Evolutionary conservation across 1,140 invertebrate genomes (phyloP), one percentile per base, ranked within the genome.

Genomic region (Antheraea mylitta): DNA sequence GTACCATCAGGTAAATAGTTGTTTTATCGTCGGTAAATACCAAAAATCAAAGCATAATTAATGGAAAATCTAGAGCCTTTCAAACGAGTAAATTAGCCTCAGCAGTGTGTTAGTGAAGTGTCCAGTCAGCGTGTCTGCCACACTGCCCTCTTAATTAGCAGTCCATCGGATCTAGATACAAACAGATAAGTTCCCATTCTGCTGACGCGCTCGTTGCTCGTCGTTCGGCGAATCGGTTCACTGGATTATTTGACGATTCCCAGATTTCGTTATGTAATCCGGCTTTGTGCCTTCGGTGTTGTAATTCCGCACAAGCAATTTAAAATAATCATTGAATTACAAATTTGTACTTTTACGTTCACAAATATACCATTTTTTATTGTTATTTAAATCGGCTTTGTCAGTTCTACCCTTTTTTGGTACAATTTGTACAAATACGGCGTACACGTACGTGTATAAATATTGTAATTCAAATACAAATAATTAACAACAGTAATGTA

Each of bases 101-200:
- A 9, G 11, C 38, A 42, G 38, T 53, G 16, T 16, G 11, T 9
- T 6, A 16, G 45, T 13, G 45, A 53, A 53, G 2, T n/a, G 45
- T 53, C 16, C 5, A 53, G 45, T 53, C 45, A 53, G 16, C 45
- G 45, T 13, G 16, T 13, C 45, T 13, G 16, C 6, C 38, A 11
- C 38, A 10, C 38, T 42, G 45, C 11, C 45, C 16, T 53, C 45
- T 16, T 53, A 53, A 53, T 53, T 53, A 53, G 11, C 4, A 53
- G 45, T 53, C 45, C 45, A 53, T 53, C 45, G 11, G 45, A 53
- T 53, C 45, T 53, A 53, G 45, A 53, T 53, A 53, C 45, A 53
- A 53, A 53, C 45, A 53, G 45, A 53, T 53, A 53, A 53, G 45
- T 53, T 53, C 16, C 6, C 11, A 53, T 16, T 53, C 45, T 53